Percentiles rank a stretch among this genome's conserved stretches.
These are phyloP conservation scores for Platyscapa corneri DNA, from an alignment of 1,140 invertebrate species.

Conservation along the genomic window DNA sequence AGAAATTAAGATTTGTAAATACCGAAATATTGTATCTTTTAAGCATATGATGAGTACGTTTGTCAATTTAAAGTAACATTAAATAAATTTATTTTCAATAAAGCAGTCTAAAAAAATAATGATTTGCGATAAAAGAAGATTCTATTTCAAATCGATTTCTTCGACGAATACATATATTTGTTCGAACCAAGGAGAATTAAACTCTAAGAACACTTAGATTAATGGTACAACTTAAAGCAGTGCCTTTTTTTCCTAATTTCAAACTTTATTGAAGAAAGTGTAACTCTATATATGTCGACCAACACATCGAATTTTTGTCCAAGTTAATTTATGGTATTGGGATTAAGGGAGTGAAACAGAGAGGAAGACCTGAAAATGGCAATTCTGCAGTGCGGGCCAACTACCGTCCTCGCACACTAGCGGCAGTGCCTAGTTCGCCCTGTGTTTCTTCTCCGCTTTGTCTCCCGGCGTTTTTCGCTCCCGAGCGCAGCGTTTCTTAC, in stretches of 20 bases:
- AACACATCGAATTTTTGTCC: constrained; percentile 51
- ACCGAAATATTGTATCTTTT: too few relatives aligned
- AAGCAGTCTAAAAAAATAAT: neutral
- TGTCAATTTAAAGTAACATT: neutral
- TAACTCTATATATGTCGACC: constrained; percentile 11
- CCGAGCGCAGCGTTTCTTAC: constrained; percentile 15
- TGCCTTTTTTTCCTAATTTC: constrained; percentile 26
- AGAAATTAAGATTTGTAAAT: too few relatives aligned
- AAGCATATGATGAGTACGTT: neutral
- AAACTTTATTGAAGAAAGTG: constrained; percentile 35
- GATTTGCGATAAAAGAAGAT: neutral
- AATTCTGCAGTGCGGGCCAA: constrained; percentile 66
- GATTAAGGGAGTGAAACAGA: constrained; percentile 65
- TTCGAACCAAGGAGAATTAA: constrained; percentile 4
- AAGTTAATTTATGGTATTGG: constrained; percentile 66
- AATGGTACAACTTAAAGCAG: constrained; percentile 37
- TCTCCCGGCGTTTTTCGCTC: constrained; percentile 20
- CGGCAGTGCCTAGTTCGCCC: neutral
- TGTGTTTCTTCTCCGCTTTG: constrained; percentile 46
- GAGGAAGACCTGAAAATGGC: constrained; percentile 62
- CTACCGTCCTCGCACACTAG: constrained; percentile 42
- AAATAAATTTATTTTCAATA: neutral
- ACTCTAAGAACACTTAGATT: constrained; percentile 33
- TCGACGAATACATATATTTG: neutral
- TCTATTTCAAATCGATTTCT: neutral